Base-by-base conservation (phyloP, 2,113 vertebrate genomes). In the Passer montanus region DNA sequence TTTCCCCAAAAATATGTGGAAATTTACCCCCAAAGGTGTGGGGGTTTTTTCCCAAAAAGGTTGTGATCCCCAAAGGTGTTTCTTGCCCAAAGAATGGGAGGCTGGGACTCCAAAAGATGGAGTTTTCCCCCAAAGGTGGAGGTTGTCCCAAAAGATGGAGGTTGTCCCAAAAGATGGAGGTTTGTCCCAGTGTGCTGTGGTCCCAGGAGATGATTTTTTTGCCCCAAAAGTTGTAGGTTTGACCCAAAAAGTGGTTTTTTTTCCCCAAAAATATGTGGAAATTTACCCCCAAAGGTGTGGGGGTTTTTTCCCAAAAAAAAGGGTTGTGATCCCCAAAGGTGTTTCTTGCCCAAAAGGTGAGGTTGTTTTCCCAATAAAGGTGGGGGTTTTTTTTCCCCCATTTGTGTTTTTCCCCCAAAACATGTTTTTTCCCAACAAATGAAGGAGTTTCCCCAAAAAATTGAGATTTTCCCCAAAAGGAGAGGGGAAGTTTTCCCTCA, bases 391-490 rank as follows among this genome's bases (percentile, higher is more conserved):
- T 30, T 67, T 30, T 22, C 0, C 5, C 31, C 22, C 3, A 47
- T 8, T 21, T 13, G 1, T 7, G 3, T 12, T 28, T 35, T 43
- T 10, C 12, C 5, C 39, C 37, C 2, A 24, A 7, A 35, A n/a
- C 3, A 6, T 8, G 5, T 3, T 37, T 30, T 23, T 28, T 4
- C 28, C 28, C 27, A 52, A 39, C 10, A 39, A 22, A 18, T 62
- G 17, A 24, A 15, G 10, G 13, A 6, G 9, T 18, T 59, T 6
- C 47, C 23, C 39, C 6, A 39, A 2, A 15, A 63, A 43, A 3
- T 2, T 10, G 7, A 1, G 4, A 2, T 23, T 41, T 47, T 2
- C 18, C 41, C 6, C 2, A n/a, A 35, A 35, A 15, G 0, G 0
- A 14, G 19, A 13, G 2, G 4, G 5, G 1, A 3, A 1, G n/a